Evolutionary conservation across 1,140 invertebrate genomes (phyloP), one percentile per base, ranked within the genome.

Genomic region (Hermetia illucens): DNA sequence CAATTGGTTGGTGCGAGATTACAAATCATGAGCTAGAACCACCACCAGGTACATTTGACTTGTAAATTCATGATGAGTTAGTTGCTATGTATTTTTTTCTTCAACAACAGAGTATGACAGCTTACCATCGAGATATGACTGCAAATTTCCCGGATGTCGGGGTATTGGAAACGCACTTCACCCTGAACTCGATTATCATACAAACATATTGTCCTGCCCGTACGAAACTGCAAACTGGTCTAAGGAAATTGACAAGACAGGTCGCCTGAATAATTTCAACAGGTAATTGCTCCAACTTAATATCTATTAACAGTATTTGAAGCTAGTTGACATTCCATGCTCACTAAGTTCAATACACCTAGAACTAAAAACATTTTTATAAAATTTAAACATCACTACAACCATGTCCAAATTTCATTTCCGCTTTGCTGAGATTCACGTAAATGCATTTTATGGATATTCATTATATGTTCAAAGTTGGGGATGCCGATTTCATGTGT

Each of bases 1-100:
- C 89, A 12, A 72, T 84, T 45, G 83, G 85, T 17, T 97, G 89
- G 88, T 90, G 86, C 56, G 60, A 72, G 40, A 85, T 84, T 61
- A 93, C 87, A 3, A 78, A 78, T 21, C 86, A 93, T 64, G 78
- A 82, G 2, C 55, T 95, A 4, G 83, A 92, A 62, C 72, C 79
- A 2, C 88, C 90, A 29, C 63, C 81, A 13, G 79, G 77, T 80
- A 59, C 72, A 25, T 30, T 4, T 21, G 2, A 25, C n/a, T 25
- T 25, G 6, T 8, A 25, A 25, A 25, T 16, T 12, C 8, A 33
- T 33, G 6, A 12, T 33, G 6, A 9, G 8, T 9, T 6, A 8
- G 6, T 16, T 9, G 16, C 31, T 9, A 15, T 9, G 8, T 33
- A 10, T 16, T 12, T 33, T 33, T 6, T 9, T 12, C 16, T 33